phyloP scores from a whole-genome alignment of 2,113 vertebrate species.

The Numida meleagris region DNA sequence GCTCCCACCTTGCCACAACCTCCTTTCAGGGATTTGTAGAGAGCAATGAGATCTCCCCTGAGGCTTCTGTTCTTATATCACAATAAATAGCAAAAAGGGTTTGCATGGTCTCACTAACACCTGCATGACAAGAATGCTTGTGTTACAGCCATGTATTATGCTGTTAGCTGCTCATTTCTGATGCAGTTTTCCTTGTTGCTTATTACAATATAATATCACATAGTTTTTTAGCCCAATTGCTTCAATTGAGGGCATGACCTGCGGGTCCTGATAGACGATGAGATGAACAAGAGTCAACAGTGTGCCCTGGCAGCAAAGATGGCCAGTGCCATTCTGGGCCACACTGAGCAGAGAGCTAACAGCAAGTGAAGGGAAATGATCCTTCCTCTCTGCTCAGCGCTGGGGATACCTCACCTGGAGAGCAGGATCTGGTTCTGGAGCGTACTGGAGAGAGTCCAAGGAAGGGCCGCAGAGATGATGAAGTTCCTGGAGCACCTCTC shows the following conservation, averaged over 20 bases:
- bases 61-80: neutral
- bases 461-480: neutral
- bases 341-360: neutral
- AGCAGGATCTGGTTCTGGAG: neutral
- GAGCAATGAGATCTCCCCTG: too few species aligned
- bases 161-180: neutral
- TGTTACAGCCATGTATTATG: neutral
- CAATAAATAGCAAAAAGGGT: neutral
- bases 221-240: neutral
- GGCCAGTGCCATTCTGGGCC: neutral
- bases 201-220: neutral
- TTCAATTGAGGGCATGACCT: neutral
- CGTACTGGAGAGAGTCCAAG: neutral
- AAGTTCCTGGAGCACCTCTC: neutral
- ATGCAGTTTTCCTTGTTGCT: accelerated
- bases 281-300: neutral
- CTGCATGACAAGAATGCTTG: neutral
- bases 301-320: neutral
- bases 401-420: neutral
- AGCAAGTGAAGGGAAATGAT: neutral
- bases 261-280: neutral
- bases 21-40: too few species aligned
- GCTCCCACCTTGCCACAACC: too few species aligned
- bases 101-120: neutral
- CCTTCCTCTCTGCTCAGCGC: neutral